A percentile compares a stretch with the other conserved stretches of the same genome.
These are phyloP conservation scores for Bombus superbus DNA, from an alignment of 1,140 invertebrate genomes.

Conservation along the genomic window DNA sequence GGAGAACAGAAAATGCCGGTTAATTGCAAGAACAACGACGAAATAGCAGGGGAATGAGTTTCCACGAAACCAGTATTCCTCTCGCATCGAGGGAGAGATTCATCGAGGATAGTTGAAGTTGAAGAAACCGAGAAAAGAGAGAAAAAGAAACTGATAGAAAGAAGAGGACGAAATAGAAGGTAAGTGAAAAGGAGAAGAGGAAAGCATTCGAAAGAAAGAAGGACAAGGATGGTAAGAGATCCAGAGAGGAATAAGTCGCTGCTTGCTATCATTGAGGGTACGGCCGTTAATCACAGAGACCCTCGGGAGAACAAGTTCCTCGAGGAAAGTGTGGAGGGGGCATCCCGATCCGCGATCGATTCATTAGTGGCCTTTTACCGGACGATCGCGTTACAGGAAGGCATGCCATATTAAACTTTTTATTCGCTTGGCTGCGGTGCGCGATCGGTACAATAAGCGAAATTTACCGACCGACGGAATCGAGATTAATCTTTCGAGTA, in stretches of 20 bases:
- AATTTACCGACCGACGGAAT: not conserved
- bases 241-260: not conserved
- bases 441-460: not conserved
- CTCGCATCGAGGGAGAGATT: not conserved
- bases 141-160: not conserved
- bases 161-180: not conserved
- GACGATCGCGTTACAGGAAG: conserved; percentile 46
- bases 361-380: conserved; percentile 44
- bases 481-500: not conserved
- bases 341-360: conserved; percentile 45
- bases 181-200: not conserved
- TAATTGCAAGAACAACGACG: conserved; percentile 40
- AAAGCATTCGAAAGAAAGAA: not conserved
- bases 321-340: not conserved
- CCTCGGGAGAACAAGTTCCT: conserved; percentile 38
- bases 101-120: not conserved
- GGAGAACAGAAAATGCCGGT: conserved; percentile 48
- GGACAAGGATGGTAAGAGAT: conserved; percentile 14
- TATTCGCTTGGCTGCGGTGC: conserved; percentile 1
- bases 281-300: conserved; percentile 34
- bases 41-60: conserved; percentile 13
- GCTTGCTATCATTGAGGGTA: conserved; percentile 19
- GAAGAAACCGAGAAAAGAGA: not conserved
- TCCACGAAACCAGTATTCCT: conserved; percentile 28
- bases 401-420: conserved; percentile 28